Evolutionary conservation across 1,140 invertebrate species (phyloP), one percentile per base, ranked within the genome.

Genomic region (Plodia interpunctella): DNA sequence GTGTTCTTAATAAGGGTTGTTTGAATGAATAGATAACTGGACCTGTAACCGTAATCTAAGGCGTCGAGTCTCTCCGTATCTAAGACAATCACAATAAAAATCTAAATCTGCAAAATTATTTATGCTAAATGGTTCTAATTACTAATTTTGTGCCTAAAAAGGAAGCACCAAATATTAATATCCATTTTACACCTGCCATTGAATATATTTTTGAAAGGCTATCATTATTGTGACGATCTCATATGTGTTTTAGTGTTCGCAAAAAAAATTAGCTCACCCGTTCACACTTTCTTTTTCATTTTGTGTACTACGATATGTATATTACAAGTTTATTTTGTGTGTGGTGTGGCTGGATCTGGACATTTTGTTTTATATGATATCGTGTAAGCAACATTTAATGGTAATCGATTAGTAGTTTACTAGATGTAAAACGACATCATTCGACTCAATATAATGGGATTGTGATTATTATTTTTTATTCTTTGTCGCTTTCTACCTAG

Each of bases 251-350:
- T 15, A 13, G 38, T 44, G 38, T 44, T n/a, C 38, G 15, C 38
- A 44, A 44, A 44, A 44, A n/a, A 44, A 44, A 15, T n/a, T 44
- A 44, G 38, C 38, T 44, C 38, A 44, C 15, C 13, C 38, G 38
- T 13, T 0, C 38, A 44, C 38, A 44, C 38, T 44, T 44, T 44
- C 38, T 44, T 44, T 44, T 44, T 44, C 38, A 44, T 44, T 44
- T 44, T 44, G 10, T 44, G 38, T 10, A 3, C 38, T 44, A 44
- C 10, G 38, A 44, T 44, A 44, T 44, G 15, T 44, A 44, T 44
- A 15, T 44, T 15, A 15, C 2, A 6, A 32, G 4, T 6, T 9
- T 32, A 32, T 9, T 32, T 32, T 32, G 6, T 25, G 2, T 6
- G 21, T 25, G 21, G 21, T 6, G 2, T 25, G 21, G 21, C 21